A percentile compares a stretch with the other conserved stretches of the same genome.
phyloP scores from a whole-genome alignment of 2,113 vertebrate species.

The Hippocampus zosterae region DNA sequence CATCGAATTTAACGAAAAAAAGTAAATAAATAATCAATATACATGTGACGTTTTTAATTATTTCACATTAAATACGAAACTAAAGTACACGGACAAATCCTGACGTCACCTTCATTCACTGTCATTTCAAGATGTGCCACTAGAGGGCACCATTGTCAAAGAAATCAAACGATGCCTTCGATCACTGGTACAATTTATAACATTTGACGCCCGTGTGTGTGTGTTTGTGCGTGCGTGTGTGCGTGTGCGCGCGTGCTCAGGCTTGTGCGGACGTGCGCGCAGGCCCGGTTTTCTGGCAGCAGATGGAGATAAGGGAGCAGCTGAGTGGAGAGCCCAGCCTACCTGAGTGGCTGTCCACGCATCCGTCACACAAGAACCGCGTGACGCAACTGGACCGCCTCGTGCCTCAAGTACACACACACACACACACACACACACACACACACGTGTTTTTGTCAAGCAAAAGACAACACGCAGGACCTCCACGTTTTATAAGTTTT shows the following conservation, averaged over 20 bases:
- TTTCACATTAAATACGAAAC: no score
- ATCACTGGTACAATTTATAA: not conserved
- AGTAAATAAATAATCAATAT: no score
- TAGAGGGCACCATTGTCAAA: slow-evolving; percentile 55
- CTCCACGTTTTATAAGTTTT: not conserved
- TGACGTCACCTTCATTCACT: not conserved
- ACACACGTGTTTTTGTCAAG: not conserved
- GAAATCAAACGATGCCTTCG: slow-evolving; percentile 12
- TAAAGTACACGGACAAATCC: no score
- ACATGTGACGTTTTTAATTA: no score
- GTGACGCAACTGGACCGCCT: slow-evolving; percentile 79
- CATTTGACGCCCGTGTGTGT: not conserved
- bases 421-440: not conserved
- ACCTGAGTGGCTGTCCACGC: slow-evolving; percentile 93
- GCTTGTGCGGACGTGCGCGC: slow-evolving; percentile 90
- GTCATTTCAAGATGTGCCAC: slow-evolving; percentile 19
- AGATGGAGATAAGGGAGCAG: slow-evolving; percentile 80
- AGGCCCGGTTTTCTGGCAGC: slow-evolving; percentile 90
- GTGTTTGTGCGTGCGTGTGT: slow-evolving; percentile 4
- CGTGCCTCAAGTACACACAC: slow-evolving; percentile 79
- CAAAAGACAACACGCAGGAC: not conserved
- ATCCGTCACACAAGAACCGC: slow-evolving; percentile 87
- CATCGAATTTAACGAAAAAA: no score
- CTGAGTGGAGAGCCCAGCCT: slow-evolving; percentile 67
- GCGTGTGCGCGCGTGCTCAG: slow-evolving; percentile 59